phyloP scores from a whole-genome alignment of 2,888 invertebrate species.

The Osmoderma eremita region DNA sequence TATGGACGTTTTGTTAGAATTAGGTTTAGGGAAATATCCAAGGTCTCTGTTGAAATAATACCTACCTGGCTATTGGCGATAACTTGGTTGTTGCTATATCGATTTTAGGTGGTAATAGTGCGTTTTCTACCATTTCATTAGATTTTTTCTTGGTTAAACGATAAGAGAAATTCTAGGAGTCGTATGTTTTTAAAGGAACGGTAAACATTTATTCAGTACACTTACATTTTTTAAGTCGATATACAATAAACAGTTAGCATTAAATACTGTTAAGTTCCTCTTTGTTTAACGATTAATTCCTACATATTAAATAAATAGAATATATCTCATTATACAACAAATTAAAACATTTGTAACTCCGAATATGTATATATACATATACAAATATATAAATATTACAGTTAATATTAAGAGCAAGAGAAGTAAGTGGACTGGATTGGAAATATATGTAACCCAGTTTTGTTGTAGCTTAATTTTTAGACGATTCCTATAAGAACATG shows the following conservation, averaged over 20 bases:
- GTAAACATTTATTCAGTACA: constrained; percentile 13
- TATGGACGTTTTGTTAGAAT: too few relatives aligned
- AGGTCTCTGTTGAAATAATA: too few relatives aligned
- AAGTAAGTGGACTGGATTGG: not conserved
- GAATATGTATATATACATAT: constrained; percentile 40
- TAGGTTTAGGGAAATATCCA: too few relatives aligned
- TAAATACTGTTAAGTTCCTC: constrained; percentile 38
- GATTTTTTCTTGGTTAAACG: too few relatives aligned
- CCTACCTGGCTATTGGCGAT: too few relatives aligned
- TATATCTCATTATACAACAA: constrained; percentile 41
- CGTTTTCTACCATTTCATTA: too few relatives aligned
- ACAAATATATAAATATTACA: constrained; percentile 34
- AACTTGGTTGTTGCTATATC: too few relatives aligned
- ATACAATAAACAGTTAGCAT: constrained; percentile 29
- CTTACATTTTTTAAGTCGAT: constrained; percentile 28
- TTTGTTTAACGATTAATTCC: constrained; percentile 29
- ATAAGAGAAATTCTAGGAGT: too few relatives aligned
- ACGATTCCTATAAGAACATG: too few relatives aligned
- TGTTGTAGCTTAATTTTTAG: not conserved
- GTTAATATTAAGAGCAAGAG: constrained; percentile 32
- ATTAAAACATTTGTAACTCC: constrained; percentile 48
- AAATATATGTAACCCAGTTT: not conserved
- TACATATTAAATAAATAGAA: constrained; percentile 35
- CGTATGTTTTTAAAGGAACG: too few relatives aligned
- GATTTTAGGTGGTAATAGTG: too few relatives aligned